Base-by-base conservation (phyloP, 2,888 invertebrate species). In the Taenaris catops region DNA sequence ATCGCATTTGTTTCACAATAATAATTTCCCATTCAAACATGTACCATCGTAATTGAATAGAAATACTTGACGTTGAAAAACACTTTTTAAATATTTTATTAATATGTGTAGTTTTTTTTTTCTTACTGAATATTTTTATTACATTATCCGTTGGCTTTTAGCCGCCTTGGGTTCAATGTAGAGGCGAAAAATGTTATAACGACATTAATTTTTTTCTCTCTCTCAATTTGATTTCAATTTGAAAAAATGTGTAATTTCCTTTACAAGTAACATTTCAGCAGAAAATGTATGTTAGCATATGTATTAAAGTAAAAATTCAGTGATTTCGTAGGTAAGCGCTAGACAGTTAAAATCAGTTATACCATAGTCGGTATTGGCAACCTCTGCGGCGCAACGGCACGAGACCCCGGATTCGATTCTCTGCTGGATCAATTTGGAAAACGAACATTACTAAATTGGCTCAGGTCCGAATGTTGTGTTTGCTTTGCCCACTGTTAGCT, bases 1-100 rank as follows among this genome's bases (percentile, higher is more conserved):
- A 51, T 48, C 46, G 49, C 53, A 45, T 53, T 54, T 54, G 53
- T 54, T 52, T 49, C 48, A 47, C 49, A 50, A 51, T 48, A 44
- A 47, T 48, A 4, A 16, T 16, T 17, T 49, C 50, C 43, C 46
- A 48, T 51, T 47, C 38, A 45, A 45, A 48, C 45, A 49, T 47
- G 45, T 45, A 47, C 49, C 49, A 47, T 51, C 51, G 45, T 51
- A 45, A 42, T 35, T 47, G 47, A 47, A 45, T 45, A 40, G 45
- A 45, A 43, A 39, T 42, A 45, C 47, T 51, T 41, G 34, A 38
- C 37, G 44, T 45, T 47, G n/a, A 46, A 25, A 39, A 36, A 36
- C 41, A 47, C 38, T 47, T 47, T n/a, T 46, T 41, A 34, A 31
- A 46, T 41, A 44, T 41, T 41, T 38, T n/a, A n/a, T 42, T 34